Base-by-base conservation (phyloP, 2,113 vertebrate species). In the Rhinoptilus africanus region DNA sequence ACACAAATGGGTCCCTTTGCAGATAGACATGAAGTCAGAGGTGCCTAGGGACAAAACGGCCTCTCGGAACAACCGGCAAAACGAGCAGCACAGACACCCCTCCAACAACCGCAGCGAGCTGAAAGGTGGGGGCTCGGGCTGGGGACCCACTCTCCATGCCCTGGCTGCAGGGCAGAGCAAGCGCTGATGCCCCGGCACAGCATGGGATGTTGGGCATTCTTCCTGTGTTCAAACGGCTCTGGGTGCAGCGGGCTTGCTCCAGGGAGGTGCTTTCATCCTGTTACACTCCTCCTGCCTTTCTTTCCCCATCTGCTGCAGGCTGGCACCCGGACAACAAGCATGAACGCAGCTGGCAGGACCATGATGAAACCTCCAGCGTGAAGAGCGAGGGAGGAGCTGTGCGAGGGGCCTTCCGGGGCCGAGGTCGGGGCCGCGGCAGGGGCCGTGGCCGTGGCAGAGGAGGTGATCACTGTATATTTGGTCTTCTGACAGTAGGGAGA, bases 1-100 rank as follows among this genome's bases (percentile, higher is more conserved):
- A 97, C 99, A 99, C 96, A 99, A 99, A 98, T 99, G 99, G 99
- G 99, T 99, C 96, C 99, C 99, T 17, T 98, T 99, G 92, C 99
- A 99, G 98, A 99, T 99, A 77, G 99, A 99, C 92, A 99, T 99
- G 98, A 99, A 99, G 98, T 99, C 99, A 4, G 99, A 99, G 86
- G 99, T 98, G 69, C 98, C 99, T 34, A 98, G 99, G 62, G 99
- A 99, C 95, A 99, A 99, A 89, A 99, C 99, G 0, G 99, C 98
- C 34, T 99, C 99, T n/a, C 98, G 99, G 93, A 99, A 99, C 97
- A 98, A 99, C 98, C 98, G 99, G 30, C 99, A 99, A 20, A 99
- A 99, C 2, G 99, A 99, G 76, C 98, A 98, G 87, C 98, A 98
- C n/a, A 98, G 99, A 48, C 98, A 99, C 77, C 98, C 98, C 13